phyloP scores from a whole-genome alignment of 2,888 invertebrate genomes.

The Meloe dianella region DNA sequence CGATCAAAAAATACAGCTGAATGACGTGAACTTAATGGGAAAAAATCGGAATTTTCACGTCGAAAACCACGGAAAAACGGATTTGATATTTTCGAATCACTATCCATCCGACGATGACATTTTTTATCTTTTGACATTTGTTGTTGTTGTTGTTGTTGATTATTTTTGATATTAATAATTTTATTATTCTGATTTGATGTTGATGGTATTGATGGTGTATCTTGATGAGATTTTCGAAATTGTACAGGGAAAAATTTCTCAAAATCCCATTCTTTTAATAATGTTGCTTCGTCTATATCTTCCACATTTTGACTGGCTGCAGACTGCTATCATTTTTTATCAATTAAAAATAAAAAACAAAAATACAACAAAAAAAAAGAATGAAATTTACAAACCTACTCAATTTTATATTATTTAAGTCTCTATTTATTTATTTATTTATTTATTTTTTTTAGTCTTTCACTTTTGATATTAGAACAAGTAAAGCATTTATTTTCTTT shows the following conservation, averaged over 20 bases:
- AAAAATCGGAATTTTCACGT: slow-evolving; percentile 84
- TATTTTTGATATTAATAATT: slow-evolving; percentile 33
- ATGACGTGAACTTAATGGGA: slow-evolving; percentile 77
- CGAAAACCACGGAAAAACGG: slow-evolving; percentile 80
- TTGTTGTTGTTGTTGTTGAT: slow-evolving; percentile 26
- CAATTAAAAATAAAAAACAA: slow-evolving; percentile 19
- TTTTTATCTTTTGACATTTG: slow-evolving; percentile 60
- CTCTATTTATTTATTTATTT: neutral
- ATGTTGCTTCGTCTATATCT: slow-evolving; percentile 74
- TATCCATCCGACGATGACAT: slow-evolving; percentile 74
- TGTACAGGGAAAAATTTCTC: slow-evolving; percentile 77
- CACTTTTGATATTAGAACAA: slow-evolving; percentile 39
- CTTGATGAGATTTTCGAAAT: slow-evolving; percentile 16
- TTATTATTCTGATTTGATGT: slow-evolving; percentile 27
- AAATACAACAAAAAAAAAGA: slow-evolving; percentile 26
- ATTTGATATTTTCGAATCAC: slow-evolving; percentile 72
- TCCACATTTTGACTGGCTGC: slow-evolving; percentile 55
- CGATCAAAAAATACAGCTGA: slow-evolving; percentile 70
- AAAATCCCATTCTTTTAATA: slow-evolving; percentile 87
- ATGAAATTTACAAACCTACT: slow-evolving; percentile 13
- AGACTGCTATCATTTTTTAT: slow-evolving; percentile 58
- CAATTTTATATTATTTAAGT: neutral
- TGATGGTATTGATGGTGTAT: slow-evolving; percentile 34
- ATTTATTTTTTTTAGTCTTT: neutral
- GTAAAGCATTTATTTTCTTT: slow-evolving; percentile 51